Percentiles rank a stretch among this genome's conserved stretches.
phyloP scores from a whole-genome alignment of 2,797 vertebrate genomes.

The Pachyuromys duprasi region DNA sequence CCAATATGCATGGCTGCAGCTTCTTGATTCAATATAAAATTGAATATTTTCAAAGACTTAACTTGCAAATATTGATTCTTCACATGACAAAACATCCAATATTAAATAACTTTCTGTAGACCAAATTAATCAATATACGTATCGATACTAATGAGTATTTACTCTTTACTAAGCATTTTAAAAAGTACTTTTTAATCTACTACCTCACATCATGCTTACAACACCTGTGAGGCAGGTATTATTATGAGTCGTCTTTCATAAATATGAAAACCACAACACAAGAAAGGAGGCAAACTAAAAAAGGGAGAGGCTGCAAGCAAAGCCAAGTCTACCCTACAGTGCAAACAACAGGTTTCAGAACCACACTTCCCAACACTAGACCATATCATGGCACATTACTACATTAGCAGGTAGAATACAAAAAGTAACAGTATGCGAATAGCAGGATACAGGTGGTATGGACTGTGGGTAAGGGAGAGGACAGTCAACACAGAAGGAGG shows the following conservation, averaged over 20 bases:
- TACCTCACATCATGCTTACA: not conserved
- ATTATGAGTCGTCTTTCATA: not conserved
- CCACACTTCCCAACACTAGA: not conserved
- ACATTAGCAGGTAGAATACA: not conserved
- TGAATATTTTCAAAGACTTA: conserved; percentile 44
- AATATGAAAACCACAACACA: not conserved
- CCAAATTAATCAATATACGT: conserved; percentile 1
- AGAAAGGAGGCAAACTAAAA: not conserved
- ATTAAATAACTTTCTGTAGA: not conserved
- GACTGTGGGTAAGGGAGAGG: not conserved
- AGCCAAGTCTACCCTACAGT: not conserved
- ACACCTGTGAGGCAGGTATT: not conserved
- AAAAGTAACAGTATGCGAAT: not conserved
- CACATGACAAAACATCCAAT: not conserved
- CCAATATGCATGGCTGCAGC: not conserved
- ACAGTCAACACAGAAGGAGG: not conserved
- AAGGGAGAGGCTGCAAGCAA: not conserved
- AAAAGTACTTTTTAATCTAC: not conserved
- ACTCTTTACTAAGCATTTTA: not conserved
- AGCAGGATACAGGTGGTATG: not conserved
- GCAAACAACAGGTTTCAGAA: not conserved
- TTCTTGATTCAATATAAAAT: conserved; percentile 1
- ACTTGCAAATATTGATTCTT: not conserved
- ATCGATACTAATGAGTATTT: not conserved
- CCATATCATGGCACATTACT: not conserved